phyloP scores from a whole-genome alignment of 2,888 invertebrate genomes.

The Rhagophthalmus giganteus region DNA sequence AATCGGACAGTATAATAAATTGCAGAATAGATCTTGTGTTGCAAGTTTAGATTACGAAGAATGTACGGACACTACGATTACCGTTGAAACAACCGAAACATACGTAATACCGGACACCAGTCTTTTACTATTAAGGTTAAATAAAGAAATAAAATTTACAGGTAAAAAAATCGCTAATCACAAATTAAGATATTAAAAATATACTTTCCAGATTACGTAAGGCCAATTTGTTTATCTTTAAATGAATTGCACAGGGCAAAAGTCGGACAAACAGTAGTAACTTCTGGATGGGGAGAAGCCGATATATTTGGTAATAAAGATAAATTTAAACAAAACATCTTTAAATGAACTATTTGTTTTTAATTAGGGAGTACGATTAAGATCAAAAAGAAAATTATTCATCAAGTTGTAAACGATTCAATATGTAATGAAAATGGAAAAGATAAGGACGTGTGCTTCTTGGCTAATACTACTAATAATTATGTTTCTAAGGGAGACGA shows the following conservation, averaged over 20 bases:
- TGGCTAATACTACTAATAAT: neutral
- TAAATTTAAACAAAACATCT: neutral
- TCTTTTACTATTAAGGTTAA: neutral
- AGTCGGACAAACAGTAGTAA: neutral
- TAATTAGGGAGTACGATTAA: neutral
- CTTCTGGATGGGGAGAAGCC: slow-evolving; percentile 5
- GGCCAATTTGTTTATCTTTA: slow-evolving; percentile 2
- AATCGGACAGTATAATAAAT: slow-evolving; percentile 2
- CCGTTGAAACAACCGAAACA: neutral
- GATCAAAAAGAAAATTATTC: neutral
- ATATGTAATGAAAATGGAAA: neutral
- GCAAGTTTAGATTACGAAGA: neutral
- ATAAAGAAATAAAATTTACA: too few relatives aligned
- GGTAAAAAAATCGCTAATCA: neutral
- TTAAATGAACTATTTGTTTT: neutral
- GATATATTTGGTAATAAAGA: neutral
- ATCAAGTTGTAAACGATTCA: neutral
- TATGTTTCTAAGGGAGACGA: neutral
- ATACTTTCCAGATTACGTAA: neutral
- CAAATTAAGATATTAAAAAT: neutral
- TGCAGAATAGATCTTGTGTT: neutral
- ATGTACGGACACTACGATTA: slow-evolving; percentile 2
- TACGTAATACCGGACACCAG: neutral
- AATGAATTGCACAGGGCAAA: neutral
- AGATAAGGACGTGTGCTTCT: neutral